These are phyloP conservation scores for Lobophora halterata DNA, from an alignment of 2,888 invertebrate species.

Conservation along the genomic window DNA sequence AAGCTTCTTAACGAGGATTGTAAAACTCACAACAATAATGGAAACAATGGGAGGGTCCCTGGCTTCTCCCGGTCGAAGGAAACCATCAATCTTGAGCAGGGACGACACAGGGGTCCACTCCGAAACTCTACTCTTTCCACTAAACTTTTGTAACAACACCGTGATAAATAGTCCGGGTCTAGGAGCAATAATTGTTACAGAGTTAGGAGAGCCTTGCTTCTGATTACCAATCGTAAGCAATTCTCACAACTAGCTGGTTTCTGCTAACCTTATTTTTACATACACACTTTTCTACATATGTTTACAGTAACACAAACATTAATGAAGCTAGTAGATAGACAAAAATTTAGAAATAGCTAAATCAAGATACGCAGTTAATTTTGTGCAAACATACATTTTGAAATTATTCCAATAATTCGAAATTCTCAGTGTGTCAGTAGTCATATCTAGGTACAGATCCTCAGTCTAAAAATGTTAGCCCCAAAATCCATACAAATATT, in stretches of 20 bases:
- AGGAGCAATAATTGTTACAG: conserved; percentile 11
- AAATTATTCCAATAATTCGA: too few relatives aligned
- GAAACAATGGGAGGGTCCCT: conserved; percentile 52
- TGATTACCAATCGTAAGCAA: background rate
- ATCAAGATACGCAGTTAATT: too few relatives aligned
- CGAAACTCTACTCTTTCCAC: conserved; percentile 68
- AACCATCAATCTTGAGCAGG: conserved; percentile 68
- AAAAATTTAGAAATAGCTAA: too few relatives aligned
- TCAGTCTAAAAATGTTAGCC: too few relatives aligned
- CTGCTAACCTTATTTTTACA: background rate
- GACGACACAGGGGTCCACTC: conserved; percentile 68
- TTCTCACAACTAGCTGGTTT: background rate
- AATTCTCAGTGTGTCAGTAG: too few relatives aligned
- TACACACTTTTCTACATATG: too few relatives aligned
- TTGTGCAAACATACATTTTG: too few relatives aligned
- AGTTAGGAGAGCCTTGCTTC: background rate
- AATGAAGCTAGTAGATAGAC: too few relatives aligned
- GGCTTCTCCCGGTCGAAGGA: conserved; percentile 52
- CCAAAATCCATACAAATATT: too few relatives aligned
- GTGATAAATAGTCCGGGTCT: conserved; percentile 60
- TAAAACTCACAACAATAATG: conserved; percentile 50
- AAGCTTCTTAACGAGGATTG: conserved; percentile 49
- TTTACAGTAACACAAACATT: too few relatives aligned
- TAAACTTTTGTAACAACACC: conserved; percentile 65
- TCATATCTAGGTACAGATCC: too few relatives aligned